Evolutionary conservation across 2,888 invertebrate genomes (phyloP).

Genomic region (Tinea pellionella): DNA sequence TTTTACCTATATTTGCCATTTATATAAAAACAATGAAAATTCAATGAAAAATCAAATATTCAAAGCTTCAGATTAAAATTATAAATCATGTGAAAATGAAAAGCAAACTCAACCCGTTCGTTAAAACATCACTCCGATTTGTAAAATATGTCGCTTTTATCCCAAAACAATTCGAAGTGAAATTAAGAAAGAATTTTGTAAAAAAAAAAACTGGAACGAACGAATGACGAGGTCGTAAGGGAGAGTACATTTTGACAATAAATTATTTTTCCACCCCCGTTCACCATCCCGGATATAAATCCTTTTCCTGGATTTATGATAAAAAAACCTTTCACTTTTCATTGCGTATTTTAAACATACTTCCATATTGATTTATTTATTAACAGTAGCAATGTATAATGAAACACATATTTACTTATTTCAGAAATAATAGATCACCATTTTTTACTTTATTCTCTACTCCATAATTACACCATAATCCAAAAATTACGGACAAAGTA

Average conservation of each 20-base stretch:
- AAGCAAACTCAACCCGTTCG: neutral
- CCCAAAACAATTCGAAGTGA: neutral
- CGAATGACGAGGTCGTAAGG: slow-evolving; percentile 27
- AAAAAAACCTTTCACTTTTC: neutral
- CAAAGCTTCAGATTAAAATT: neutral
- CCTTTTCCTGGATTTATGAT: neutral
- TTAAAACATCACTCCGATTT: neutral
- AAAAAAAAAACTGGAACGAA: slow-evolving; percentile 15
- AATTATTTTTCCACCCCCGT: slow-evolving; percentile 24
- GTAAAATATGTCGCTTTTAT: neutral
- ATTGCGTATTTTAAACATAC: neutral
- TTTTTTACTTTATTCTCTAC: too few species aligned
- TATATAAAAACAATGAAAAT: too few species aligned
- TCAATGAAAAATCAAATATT: neutral
- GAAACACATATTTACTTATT: neutral
- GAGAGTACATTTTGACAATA: slow-evolving; percentile 29
- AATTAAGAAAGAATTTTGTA: neutral
- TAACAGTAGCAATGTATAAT: neutral
- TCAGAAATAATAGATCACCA: too few species aligned
- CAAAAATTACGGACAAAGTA: too few species aligned
- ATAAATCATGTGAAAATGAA: neutral
- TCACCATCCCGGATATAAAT: slow-evolving; percentile 4
- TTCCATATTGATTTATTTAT: neutral
- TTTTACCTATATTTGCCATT: too few species aligned
- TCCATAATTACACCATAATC: too few species aligned